phyloP scores from a whole-genome alignment of 2,888 invertebrate genomes.

The Temnothorax rugatulus region DNA sequence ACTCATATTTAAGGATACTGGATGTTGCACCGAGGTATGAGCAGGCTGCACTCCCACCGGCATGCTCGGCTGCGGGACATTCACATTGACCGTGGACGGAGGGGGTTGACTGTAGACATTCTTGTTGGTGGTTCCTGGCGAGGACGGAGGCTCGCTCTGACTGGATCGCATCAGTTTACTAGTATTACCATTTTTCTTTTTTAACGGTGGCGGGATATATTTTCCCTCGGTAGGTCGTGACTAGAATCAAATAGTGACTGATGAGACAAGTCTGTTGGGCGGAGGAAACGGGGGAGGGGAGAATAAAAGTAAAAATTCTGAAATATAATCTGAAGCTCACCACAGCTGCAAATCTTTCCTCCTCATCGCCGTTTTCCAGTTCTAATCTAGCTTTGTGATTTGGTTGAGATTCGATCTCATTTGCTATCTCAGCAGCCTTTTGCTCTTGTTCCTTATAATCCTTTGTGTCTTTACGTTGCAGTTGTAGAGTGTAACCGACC shows the following conservation, averaged over 20 bases:
- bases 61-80: slow-evolving; percentile 82
- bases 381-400: slow-evolving; percentile 93
- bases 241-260: slow-evolving; percentile 65
- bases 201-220: slow-evolving; percentile 93
- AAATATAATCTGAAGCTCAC: slow-evolving; percentile 80
- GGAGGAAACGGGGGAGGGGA: no score
- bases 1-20: slow-evolving; percentile 82
- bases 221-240: slow-evolving; percentile 87
- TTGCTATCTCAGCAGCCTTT: slow-evolving; percentile 96
- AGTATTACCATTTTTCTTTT: slow-evolving; percentile 90
- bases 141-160: slow-evolving; percentile 87
- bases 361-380: slow-evolving; percentile 97
- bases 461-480: slow-evolving; percentile 94
- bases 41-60: slow-evolving; percentile 81
- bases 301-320: slow-evolving; percentile 10
- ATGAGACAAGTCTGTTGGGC: background rate
- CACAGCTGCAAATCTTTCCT: slow-evolving; percentile 95
- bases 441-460: slow-evolving; percentile 95
- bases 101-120: slow-evolving; percentile 83
- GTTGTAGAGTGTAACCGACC: slow-evolving; percentile 95
- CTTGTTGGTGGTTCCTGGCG: slow-evolving; percentile 83
- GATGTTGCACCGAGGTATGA: slow-evolving; percentile 82
- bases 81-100: slow-evolving; percentile 77
- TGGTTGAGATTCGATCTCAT: slow-evolving; percentile 96
- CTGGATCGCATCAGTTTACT: slow-evolving; percentile 90